Evolutionary conservation across 2,888 invertebrate species (phyloP).

Genomic region (Balanococcus diminutus): DNA sequence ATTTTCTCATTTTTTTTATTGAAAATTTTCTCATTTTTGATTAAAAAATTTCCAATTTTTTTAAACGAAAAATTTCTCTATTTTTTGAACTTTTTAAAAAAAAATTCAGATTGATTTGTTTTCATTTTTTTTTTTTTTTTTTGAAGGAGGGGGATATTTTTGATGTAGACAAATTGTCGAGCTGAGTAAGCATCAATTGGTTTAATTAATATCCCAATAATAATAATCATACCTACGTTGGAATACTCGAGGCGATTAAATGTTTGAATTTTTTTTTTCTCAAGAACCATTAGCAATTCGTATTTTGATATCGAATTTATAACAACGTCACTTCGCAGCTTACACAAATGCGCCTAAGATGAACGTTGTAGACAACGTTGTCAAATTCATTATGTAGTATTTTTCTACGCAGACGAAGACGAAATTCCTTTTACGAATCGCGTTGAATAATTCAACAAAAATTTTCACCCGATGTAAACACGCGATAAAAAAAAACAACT

Average conservation of each 20-base stretch:
- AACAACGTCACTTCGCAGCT: conserved; percentile 1
- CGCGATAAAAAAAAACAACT: conserved; percentile 19
- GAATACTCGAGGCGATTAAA: background rate
- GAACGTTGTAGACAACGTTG: conserved; percentile 26
- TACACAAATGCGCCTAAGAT: background rate
- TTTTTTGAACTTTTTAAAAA: too few species aligned
- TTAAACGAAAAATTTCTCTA: too few species aligned
- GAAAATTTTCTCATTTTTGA: too few species aligned
- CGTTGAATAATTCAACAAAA: conserved; percentile 35
- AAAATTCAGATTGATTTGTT: too few species aligned
- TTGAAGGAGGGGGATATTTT: too few species aligned
- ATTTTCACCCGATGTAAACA: conserved; percentile 17
- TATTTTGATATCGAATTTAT: conserved; percentile 22
- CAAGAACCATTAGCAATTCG: conserved; percentile 19
- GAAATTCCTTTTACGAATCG: conserved; percentile 33
- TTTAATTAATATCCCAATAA: background rate
- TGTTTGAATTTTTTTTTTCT: background rate
- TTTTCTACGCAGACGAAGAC: conserved; percentile 22
- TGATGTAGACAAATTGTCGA: too few species aligned
- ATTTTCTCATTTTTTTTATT: too few species aligned
- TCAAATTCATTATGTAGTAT: conserved; percentile 15
- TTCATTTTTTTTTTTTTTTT: too few species aligned
- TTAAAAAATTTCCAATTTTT: too few species aligned
- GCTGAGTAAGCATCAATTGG: background rate
- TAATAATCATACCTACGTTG: background rate